Conservation (phyloP, 2,888 invertebrate species). For the Teleiodes luculella region DNA sequence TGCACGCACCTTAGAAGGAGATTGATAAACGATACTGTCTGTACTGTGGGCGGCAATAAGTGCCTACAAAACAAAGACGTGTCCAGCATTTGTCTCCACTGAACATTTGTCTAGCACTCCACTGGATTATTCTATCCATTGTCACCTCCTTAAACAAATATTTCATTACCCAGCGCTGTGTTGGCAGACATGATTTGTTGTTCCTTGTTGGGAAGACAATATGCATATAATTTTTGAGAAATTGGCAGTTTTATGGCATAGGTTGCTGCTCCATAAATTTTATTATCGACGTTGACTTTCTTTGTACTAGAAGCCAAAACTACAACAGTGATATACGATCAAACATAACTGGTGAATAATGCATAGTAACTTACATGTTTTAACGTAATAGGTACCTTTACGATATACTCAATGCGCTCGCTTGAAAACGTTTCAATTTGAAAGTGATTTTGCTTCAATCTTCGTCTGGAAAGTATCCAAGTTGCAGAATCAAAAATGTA, state of each 20-base stretch:
- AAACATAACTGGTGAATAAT: neutral
- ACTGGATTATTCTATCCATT: conserved; percentile 40
- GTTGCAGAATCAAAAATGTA: conserved; percentile 33
- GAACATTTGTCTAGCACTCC: conserved; percentile 59
- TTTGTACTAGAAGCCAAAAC: conserved; percentile 1
- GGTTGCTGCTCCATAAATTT: conserved; percentile 5
- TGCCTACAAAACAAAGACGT: conserved; percentile 47
- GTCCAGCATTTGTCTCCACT: conserved; percentile 51
- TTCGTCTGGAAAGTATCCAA: conserved; percentile 28
- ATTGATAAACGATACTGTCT: conserved; percentile 29
- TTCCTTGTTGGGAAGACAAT: conserved; percentile 6
- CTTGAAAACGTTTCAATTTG: neutral
- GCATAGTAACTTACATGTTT: neutral
- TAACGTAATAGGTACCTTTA: too few species aligned
- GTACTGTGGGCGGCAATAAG: conserved; percentile 44
- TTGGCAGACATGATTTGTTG: conserved; percentile 14
- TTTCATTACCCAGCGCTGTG: conserved; percentile 11
- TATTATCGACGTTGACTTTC: neutral
- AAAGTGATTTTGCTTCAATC: neutral
- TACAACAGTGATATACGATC: neutral
- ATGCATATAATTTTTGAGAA: conserved; percentile 11
- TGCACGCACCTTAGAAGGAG: neutral
- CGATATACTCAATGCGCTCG: too few species aligned
- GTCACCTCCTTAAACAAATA: conserved; percentile 20
- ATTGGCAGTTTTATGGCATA: conserved; percentile 6